Evolutionary conservation across 2,888 invertebrate genomes (phyloP).

Genomic region (Philhelius pedissequus): DNA sequence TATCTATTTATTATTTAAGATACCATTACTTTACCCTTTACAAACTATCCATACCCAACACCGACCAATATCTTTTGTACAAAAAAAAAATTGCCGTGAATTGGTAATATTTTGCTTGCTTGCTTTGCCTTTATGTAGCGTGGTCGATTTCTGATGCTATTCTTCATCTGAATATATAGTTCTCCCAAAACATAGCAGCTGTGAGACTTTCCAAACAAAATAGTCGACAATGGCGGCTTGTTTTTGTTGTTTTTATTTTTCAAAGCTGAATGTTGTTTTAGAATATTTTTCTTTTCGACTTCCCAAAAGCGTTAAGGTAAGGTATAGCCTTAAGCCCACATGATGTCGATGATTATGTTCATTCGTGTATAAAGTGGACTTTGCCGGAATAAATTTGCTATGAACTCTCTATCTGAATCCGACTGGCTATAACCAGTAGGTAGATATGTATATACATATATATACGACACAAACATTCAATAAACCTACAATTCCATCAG

Average conservation of each 20-base stretch:
- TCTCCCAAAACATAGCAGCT: not conserved
- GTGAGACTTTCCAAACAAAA: conserved; percentile 2
- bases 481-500: conserved; percentile 7
- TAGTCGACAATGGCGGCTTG: conserved; percentile 5
- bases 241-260: not conserved
- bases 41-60: not conserved
- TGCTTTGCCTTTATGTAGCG: not conserved
- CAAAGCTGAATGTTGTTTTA: conserved; percentile 3
- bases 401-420: not conserved
- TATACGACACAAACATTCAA: not conserved
- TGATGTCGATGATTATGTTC: conserved; percentile 60
- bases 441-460: too few relatives aligned
- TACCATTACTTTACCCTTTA: not conserved
- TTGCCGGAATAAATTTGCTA: conserved; percentile 46
- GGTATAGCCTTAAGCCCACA: conserved; percentile 31
- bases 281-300: not conserved
- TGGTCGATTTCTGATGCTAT: not conserved
- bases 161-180: not conserved
- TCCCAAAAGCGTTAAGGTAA: not conserved
- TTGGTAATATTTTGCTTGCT: not conserved
- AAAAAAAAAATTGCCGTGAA: not conserved
- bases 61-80: not conserved
- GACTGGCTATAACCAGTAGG: not conserved
- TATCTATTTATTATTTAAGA: not conserved
- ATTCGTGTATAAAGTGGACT: conserved; percentile 57